Evolutionary conservation across 2,113 vertebrate genomes (phyloP).

Genomic region (Bos javanicus): DNA sequence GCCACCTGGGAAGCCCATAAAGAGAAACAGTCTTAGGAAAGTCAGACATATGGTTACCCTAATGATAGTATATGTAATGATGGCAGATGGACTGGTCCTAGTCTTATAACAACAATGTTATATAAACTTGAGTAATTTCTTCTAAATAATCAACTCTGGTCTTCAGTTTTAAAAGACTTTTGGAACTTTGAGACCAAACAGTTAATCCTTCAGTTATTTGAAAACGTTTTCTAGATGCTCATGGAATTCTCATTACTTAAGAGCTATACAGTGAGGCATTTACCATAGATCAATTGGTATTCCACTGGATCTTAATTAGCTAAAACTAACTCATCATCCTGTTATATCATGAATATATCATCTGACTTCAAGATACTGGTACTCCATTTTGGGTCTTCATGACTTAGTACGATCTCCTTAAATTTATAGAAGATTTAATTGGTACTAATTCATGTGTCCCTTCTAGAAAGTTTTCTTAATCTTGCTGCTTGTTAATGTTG

Average conservation of each 20-base stretch:
- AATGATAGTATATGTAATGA: background rate
- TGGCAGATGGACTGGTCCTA: background rate
- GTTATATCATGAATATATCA: background rate
- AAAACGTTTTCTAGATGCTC: background rate
- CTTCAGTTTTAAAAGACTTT: background rate
- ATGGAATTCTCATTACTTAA: background rate
- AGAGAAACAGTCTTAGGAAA: background rate
- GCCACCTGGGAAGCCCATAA: background rate
- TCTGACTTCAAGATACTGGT: background rate
- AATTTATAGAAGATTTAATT: background rate
- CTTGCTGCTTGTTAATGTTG: constrained; percentile 29
- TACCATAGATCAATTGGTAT: background rate
- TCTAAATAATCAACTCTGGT: background rate
- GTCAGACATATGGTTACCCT: background rate
- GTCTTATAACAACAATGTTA: background rate
- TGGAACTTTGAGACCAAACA: background rate
- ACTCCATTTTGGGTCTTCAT: background rate
- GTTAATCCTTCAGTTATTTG: constrained; percentile 2
- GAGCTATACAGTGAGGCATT: background rate
- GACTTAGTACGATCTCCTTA: background rate
- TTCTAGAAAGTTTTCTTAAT: constrained; percentile 37
- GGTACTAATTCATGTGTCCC: background rate
- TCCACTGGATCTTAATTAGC: background rate
- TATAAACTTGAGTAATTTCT: background rate
- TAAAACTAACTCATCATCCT: background rate